Percentiles rank a stretch among this genome's conserved stretches.
Evolutionary conservation across 2,113 vertebrate species (phyloP).

Genomic region (Syngnathoides biaculeatus): DNA sequence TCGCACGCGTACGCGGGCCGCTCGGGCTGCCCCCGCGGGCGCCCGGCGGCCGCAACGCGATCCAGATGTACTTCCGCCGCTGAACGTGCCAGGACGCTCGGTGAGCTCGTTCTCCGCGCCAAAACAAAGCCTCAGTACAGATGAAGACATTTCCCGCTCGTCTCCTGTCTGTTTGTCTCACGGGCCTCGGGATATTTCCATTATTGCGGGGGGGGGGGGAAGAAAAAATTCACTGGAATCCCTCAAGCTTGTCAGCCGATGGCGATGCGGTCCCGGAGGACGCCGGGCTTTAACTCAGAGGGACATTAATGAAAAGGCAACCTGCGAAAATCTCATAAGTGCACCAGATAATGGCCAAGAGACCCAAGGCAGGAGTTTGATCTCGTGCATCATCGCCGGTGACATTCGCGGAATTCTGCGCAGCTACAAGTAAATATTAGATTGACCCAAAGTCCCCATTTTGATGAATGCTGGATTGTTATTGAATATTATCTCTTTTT

Average conservation of each 20-base stretch:
- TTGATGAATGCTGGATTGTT: background rate
- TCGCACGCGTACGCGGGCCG: slow-evolving; percentile 63
- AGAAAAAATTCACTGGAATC: slow-evolving; percentile 63
- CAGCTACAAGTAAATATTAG: background rate
- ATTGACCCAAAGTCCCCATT: background rate
- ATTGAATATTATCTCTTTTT: background rate
- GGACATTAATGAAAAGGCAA: slow-evolving; percentile 64
- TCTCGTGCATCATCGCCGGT: slow-evolving; percentile 2
- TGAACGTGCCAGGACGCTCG: slow-evolving; percentile 16
- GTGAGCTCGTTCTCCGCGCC: slow-evolving; percentile 35
- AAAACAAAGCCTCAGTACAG: slow-evolving; percentile 57
- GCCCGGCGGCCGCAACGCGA: slow-evolving; percentile 64
- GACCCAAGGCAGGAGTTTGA: background rate
- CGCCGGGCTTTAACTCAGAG: slow-evolving; percentile 46
- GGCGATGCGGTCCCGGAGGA: slow-evolving; percentile 58
- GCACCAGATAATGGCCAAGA: slow-evolving; percentile 32
- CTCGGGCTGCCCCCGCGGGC: slow-evolving; percentile 61
- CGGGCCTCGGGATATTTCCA: slow-evolving; percentile 59
- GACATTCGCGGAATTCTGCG: background rate
- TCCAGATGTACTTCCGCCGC: slow-evolving; percentile 72
- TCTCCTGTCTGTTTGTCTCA: slow-evolving; percentile 62
- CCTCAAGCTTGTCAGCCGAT: slow-evolving; percentile 64
- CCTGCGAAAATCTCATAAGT: slow-evolving; percentile 25
- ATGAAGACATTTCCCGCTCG: slow-evolving; percentile 69
- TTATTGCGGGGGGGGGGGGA: slow-evolving; percentile 55